Evolutionary conservation across 2,888 invertebrate genomes (phyloP).

Genomic region (Melieria picta): DNA sequence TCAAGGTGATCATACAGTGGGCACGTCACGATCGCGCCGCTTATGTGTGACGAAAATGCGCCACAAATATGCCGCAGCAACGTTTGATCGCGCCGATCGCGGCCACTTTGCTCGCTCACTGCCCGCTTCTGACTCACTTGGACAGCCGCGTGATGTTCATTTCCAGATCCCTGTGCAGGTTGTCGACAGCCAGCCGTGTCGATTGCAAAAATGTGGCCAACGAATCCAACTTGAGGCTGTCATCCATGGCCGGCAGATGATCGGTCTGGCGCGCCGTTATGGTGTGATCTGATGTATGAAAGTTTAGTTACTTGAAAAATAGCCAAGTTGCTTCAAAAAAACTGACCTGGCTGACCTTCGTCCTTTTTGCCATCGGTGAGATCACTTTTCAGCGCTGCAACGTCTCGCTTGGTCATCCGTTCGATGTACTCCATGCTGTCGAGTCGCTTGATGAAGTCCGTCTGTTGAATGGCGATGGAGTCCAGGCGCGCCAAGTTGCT

Average conservation of each 20-base stretch:
- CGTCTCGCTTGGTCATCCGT: conserved; percentile 57
- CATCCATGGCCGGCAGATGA: conserved; percentile 25
- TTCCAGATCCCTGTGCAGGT: conserved; percentile 41
- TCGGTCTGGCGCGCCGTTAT: conserved; percentile 41
- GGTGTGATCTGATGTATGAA: conserved; percentile 9
- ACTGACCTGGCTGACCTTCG: conserved; percentile 15
- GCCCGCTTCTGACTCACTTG: conserved; percentile 8
- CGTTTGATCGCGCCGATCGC: neutral
- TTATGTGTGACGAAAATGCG: neutral
- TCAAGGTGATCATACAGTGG: conserved; percentile 8
- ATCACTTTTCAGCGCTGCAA: conserved; percentile 66
- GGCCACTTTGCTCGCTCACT: too few relatives aligned
- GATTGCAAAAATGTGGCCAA: conserved; percentile 56
- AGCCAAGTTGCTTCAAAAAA: neutral
- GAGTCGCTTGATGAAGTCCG: conserved; percentile 62
- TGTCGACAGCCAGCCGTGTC: conserved; percentile 48
- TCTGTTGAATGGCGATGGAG: conserved; percentile 62
- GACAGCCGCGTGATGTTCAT: conserved; percentile 47
- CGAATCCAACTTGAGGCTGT: conserved; percentile 49
- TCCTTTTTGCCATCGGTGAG: conserved; percentile 11
- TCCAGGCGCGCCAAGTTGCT: conserved; percentile 65
- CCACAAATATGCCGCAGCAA: conserved; percentile 10
- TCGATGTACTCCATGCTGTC: conserved; percentile 66
- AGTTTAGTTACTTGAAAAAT: conserved; percentile 10
- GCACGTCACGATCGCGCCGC: conserved; percentile 2